Base-by-base conservation (phyloP, 1,140 invertebrate genomes). In the Scaptodrosophila lebanonensis region DNA sequence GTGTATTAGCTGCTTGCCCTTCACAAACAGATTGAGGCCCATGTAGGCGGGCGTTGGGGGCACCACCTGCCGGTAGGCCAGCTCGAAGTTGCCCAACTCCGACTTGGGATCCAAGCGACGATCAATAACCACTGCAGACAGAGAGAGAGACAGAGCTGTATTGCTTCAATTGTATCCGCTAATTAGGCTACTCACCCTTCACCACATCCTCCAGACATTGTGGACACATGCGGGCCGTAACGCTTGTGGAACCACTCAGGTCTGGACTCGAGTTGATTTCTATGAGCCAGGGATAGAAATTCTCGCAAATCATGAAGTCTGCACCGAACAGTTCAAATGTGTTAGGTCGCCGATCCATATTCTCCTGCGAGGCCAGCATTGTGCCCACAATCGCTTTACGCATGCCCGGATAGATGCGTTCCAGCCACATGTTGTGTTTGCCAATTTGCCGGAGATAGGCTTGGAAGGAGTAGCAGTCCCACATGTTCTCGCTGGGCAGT, bases 241-340 rank as follows among this genome's bases (percentile, higher is more conserved):
- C 95, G 53, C 92, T 94, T 0, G 96, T 97, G 1, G 93, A 95
- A 6, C 93, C 90, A 22, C 95, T 94, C 89, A 98, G 91, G 73
- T 95, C 95, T 0, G 96, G 96, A 87, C 95, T 95, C 4, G 94
- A 96, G 85, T 98, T 98, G 56, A 98, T 98, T 86, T 98, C 97
- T 60, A 98, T 95, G 0, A 98, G 88, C 95, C 95, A 97, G 0
- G 95, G 95, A 40, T 91, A 92, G 65, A 94, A 95, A 85, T 97
- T 95, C 54, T 97, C 94, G 47, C 93, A 93, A 22, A 94, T 86
- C 93, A 98, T 97, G 84, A 97, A 98, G 88, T 98, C 96, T 1
- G 96, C 96, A 30, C 96, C 96, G 69, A 96, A 98, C 2, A 98
- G 87, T 87, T 98, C 96, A 87, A 97, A 98, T 50, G 93, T 94